Evolutionary conservation across 2,113 vertebrate species (phyloP), one percentile per base, ranked within the genome.

Genomic region (Aramus guarauna): DNA sequence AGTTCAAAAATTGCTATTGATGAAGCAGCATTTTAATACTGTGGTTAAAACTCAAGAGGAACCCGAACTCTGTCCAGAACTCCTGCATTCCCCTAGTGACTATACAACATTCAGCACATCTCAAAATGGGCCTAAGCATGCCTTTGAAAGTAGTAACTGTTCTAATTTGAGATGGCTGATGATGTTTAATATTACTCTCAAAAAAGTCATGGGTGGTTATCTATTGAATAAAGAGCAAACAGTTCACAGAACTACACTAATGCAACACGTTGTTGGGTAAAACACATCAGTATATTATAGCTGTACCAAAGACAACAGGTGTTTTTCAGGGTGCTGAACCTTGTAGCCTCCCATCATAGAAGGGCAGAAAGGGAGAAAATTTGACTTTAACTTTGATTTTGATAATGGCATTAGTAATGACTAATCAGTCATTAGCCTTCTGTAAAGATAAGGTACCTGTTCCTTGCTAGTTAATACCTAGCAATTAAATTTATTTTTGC

Each of bases 71-170:
- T 34, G 20, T 39, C 27, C 30, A 83, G 39, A 95, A 76, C 36
- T 91, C 43, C 48, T 66, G 34, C 27, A 58, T 73, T 20, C 47
- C 79, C 67, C 92, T n/a, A 43, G 50, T 60, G 88, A 72, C 55
- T 92, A 88, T 60, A 91, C 87, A 90, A 90, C 85, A 86, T 95
- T 94, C 62, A 93, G 43, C 69, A 86, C 27, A 14, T 79, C 39
- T 75, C 67, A 72, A 84, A 60, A 85, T 19, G 12, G 27, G 67
- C 24, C 39, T 88, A 82, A 93, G 48, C 56, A 64, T 53, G 24
- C 85, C 77, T 92, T 43, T 59, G 90, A 80, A 87, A 86, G 74
- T 45, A 87, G 37, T 90, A 85, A 80, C 59, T 29, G 19, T 18
- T 52, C 41, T 76, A 34, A 90, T 88, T 81, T 47, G 72, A 52